Base-by-base conservation (phyloP, 2,888 invertebrate species). In the Caradrina kadenii region DNA sequence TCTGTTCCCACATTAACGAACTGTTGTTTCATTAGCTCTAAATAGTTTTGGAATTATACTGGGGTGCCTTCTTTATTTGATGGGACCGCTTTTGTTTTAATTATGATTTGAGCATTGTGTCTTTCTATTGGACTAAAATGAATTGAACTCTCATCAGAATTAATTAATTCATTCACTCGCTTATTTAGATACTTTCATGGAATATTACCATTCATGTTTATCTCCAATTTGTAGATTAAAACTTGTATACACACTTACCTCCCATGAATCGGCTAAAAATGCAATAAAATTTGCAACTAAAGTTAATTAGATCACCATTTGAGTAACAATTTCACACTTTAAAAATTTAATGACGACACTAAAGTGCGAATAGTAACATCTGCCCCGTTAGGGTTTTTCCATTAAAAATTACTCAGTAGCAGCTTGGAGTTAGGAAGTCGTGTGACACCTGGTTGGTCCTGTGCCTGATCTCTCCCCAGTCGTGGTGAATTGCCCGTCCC, bases 1-100 rank as follows among this genome's bases (percentile, higher is more conserved):
- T 73, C n/a, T 11, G 63, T 84, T 84, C 82, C 80, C 84, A 84
- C 82, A 81, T 82, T 83, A 80, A 69, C 50, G 19, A 77, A 76
- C 77, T 70, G 71, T 79, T 65, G 69, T 69, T 64, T 54, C 56
- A 73, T 60, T 70, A 63, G 69, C 39, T 74, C 21, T 58, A 31
- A 63, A 61, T 73, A 22, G 31, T 54, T 65, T 61, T 53, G 42
- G 17, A 63, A 58, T 21, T 48, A 39, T 49, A 58, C 39, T 50
- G 39, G 35, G 26, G 3, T 61, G 52, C 60, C 58, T 63, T 72
- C 42, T 66, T 55, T 15, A 1, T 45, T 65, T 42, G 59, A 19
- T 5, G n/a, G 52, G 21, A 48, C 22, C n/a, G 19, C 45, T 74
- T 55, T 71, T 35, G n/a, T 59, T 48, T 35, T 22, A 60, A 52